Conservation (phyloP, 2,113 vertebrate genomes). For the Morone saxatilis region DNA sequence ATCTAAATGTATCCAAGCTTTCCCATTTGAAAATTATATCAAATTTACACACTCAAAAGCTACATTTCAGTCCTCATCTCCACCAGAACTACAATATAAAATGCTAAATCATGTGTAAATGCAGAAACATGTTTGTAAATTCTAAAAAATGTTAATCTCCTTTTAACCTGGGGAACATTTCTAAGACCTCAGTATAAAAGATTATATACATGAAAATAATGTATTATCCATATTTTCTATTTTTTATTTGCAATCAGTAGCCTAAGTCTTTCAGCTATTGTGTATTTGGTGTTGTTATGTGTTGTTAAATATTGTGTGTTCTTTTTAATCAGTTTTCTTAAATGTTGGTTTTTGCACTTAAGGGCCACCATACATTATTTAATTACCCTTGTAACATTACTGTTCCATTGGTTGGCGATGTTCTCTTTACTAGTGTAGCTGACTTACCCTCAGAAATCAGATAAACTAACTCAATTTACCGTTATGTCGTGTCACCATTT, state of each 20-base stretch:
- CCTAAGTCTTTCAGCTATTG: too few species aligned
- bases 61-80: not conserved
- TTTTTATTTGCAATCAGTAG: too few species aligned
- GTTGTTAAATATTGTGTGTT: too few species aligned
- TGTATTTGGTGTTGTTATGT: too few species aligned
- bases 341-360: too few species aligned
- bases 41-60: not conserved
- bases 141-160: not conserved
- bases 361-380: too few species aligned
- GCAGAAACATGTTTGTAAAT: not conserved
- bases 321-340: too few species aligned
- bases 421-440: too few species aligned
- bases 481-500: not conserved
- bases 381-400: too few species aligned
- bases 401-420: too few species aligned
- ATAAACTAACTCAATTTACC: not conserved
- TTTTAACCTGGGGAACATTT: not conserved
- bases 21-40: constrained; percentile 12
- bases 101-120: not conserved
- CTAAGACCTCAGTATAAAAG: not conserved
- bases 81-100: not conserved
- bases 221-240: not conserved
- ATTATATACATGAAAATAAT: not conserved
- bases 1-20: too few species aligned
- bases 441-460: not conserved